A percentile compares a stretch with the other conserved stretches of the same genome.
Evolutionary conservation across 2,797 vertebrate species (phyloP).

Genomic region (Pipistrellus pipistrellus): DNA sequence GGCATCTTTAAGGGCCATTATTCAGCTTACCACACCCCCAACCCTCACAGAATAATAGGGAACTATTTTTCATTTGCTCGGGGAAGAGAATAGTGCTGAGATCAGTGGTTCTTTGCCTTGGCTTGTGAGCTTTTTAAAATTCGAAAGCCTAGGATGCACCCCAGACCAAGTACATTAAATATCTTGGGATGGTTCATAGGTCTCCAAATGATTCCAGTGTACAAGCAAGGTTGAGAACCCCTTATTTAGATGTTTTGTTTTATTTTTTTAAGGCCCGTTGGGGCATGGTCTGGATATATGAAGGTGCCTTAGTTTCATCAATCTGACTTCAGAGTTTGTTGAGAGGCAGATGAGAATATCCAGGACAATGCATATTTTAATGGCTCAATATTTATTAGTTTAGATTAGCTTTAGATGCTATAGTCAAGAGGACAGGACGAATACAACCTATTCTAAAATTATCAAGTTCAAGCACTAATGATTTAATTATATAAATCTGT

Average conservation of each 20-base stretch:
- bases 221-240: neutral
- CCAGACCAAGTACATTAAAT: neutral
- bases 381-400: neutral
- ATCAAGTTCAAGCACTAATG: conserved; percentile 28
- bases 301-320: conserved; percentile 2
- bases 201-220: neutral
- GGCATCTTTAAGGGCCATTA: neutral
- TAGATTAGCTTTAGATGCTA: neutral
- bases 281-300: neutral
- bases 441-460: neutral
- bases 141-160: neutral
- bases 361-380: neutral
- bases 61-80: neutral
- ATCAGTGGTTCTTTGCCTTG: neutral
- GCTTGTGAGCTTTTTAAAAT: neutral
- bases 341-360: conserved; percentile 13
- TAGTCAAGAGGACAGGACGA: neutral
- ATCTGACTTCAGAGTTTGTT: conserved; percentile 26
- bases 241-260: neutral
- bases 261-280: conserved; percentile 16
- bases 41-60: neutral
- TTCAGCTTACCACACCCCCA: neutral
- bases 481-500: conserved; percentile 25
- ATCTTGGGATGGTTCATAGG: neutral
- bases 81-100: neutral